phyloP scores from a whole-genome alignment of 2,888 invertebrate species.

The Ophioninae sp. region DNA sequence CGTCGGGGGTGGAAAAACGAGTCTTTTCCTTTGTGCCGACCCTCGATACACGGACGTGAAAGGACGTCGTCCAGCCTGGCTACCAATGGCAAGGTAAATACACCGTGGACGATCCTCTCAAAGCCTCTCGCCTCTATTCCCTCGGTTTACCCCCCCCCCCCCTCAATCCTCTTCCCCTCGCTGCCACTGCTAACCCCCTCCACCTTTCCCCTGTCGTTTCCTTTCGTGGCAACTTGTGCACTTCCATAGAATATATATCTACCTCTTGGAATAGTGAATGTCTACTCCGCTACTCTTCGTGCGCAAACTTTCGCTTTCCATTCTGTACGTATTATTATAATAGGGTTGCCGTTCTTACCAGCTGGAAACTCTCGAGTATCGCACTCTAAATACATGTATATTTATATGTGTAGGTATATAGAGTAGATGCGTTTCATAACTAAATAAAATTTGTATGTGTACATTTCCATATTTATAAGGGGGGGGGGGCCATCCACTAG shows the following conservation, averaged over 20 bases:
- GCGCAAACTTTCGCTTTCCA: slow-evolving; percentile 6
- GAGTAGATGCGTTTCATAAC: no score
- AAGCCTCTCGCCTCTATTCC: slow-evolving; percentile 37
- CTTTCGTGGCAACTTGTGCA: slow-evolving; percentile 15
- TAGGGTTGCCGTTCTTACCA: not conserved
- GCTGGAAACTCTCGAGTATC: no score
- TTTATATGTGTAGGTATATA: no score
- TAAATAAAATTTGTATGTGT: no score
- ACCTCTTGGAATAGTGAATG: slow-evolving; percentile 4
- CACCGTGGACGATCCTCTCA: slow-evolving; percentile 56
- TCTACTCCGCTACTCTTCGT: slow-evolving; percentile 19
- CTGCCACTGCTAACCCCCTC: not conserved
- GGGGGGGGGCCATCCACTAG: no score
- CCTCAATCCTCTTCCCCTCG: not conserved
- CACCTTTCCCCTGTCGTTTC: not conserved
- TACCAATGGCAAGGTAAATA: slow-evolving; percentile 57
- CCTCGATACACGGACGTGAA: slow-evolving; percentile 27
- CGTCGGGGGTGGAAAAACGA: slow-evolving; percentile 26
- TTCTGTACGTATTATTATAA: not conserved
- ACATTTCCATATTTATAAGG: no score
- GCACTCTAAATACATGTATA: no score
- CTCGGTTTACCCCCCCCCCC: not conserved
- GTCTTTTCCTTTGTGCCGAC: slow-evolving; percentile 32
- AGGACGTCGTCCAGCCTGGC: slow-evolving; percentile 24
- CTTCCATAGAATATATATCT: slow-evolving; percentile 28